These are phyloP conservation scores for Lamellibrachia columna DNA, from an alignment of 2,888 invertebrate genomes.

Conservation along the genomic window DNA sequence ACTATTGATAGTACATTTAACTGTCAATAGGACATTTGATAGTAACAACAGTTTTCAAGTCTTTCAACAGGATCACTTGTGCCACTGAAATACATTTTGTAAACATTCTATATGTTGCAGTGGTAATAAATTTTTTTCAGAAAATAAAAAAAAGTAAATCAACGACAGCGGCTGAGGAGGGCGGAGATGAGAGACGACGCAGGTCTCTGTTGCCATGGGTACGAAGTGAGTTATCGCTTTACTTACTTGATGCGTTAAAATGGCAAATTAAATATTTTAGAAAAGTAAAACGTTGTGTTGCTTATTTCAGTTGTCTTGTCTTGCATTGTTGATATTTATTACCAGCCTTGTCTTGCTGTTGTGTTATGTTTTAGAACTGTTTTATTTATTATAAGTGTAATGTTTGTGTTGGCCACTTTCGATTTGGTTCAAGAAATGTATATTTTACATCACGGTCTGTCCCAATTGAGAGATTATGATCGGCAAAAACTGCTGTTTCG, in stretches of 20 bases:
- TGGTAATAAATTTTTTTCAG: neutral
- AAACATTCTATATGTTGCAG: neutral
- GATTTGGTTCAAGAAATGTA: too few relatives aligned
- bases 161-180: neutral
- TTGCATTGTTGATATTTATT: neutral
- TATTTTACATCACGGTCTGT: too few relatives aligned
- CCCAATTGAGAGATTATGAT: too few relatives aligned
- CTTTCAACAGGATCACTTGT: too few relatives aligned
- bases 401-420: too few relatives aligned
- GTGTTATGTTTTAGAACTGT: too few relatives aligned
- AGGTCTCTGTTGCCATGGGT: slow-evolving; percentile 27
- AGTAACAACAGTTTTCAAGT: too few relatives aligned
- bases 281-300: neutral
- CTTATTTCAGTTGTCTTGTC: neutral
- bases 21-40: too few relatives aligned
- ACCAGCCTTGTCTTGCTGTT: neutral
- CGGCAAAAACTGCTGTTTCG: too few relatives aligned
- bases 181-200: slow-evolving; percentile 23
- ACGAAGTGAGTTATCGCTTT: slow-evolving; percentile 20
- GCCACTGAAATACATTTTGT: too few relatives aligned
- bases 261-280: neutral
- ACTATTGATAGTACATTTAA: too few relatives aligned
- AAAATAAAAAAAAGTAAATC: slow-evolving; percentile 22
- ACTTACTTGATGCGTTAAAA: neutral
- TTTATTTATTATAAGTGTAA: too few relatives aligned